These are phyloP conservation scores for Subanguina moxae DNA, from an alignment of 1,140 invertebrate species.

Conservation along the genomic window DNA sequence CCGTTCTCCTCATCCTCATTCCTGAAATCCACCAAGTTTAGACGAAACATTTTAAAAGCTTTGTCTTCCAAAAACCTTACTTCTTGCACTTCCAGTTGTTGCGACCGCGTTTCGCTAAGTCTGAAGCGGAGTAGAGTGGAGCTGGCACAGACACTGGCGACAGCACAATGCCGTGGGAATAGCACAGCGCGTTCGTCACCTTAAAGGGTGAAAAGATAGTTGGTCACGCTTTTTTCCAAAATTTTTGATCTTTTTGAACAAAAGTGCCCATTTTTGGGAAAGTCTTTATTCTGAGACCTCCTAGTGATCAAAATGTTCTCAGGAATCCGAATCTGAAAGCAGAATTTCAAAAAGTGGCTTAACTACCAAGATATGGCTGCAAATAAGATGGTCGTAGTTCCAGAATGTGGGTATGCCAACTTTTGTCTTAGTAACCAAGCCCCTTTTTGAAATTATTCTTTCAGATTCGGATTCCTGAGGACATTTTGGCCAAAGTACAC, in stretches of 20 bases:
- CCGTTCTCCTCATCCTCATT: background rate
- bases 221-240: background rate
- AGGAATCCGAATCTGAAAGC: too few species aligned
- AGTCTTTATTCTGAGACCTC: too few species aligned
- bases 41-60: background rate
- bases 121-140: slow-evolving; percentile 26
- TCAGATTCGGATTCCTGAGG: too few species aligned
- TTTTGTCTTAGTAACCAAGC: too few species aligned
- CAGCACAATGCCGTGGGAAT: slow-evolving; percentile 21
- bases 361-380: too few species aligned
- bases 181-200: slow-evolving; percentile 21
- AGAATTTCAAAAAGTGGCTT: too few species aligned
- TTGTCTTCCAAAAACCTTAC: background rate
- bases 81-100: slow-evolving; percentile 29
- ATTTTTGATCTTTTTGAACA: background rate
- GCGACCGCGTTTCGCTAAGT: slow-evolving; percentile 24
- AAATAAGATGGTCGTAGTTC: too few species aligned
- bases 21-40: background rate
- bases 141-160: slow-evolving; percentile 25
- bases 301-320: too few species aligned
- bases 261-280: background rate
- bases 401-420: too few species aligned
- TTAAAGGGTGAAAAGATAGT: too few species aligned
- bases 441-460: too few species aligned
- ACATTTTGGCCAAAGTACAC: too few species aligned